Evolutionary conservation across 2,113 vertebrate species (phyloP).

Genomic region (Pipa parva): DNA sequence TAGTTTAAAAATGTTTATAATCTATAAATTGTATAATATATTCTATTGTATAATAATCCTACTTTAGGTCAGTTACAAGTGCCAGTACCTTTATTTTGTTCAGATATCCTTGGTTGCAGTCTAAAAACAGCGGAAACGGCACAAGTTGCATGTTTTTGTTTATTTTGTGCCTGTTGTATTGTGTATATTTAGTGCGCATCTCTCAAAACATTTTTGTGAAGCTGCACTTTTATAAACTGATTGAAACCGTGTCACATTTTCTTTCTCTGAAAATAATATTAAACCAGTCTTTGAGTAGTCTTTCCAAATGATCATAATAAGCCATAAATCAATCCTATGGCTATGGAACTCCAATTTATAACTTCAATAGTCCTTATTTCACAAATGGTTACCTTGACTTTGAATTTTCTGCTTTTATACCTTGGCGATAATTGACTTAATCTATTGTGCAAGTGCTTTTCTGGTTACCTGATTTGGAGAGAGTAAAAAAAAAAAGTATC

Average conservation of each 20-base stretch:
- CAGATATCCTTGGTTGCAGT: too few species aligned
- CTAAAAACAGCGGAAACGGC: too few species aligned
- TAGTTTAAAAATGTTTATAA: too few species aligned
- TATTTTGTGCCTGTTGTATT: too few species aligned
- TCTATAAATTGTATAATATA: too few species aligned
- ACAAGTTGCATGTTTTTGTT: too few species aligned
- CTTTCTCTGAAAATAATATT: not conserved
- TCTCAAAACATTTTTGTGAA: too few species aligned
- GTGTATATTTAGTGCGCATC: too few species aligned
- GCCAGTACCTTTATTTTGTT: too few species aligned
- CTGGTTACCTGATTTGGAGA: not conserved
- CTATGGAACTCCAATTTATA: not conserved
- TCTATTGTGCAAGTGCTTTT: not conserved
- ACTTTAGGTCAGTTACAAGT: too few species aligned
- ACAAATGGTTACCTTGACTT: not conserved
- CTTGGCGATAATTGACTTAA: not conserved
- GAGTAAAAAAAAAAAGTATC: not conserved
- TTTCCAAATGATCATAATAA: not conserved
- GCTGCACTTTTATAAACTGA: not conserved
- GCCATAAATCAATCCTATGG: not conserved
- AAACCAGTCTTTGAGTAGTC: not conserved
- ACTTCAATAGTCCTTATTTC: not conserved
- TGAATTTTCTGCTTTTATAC: not conserved
- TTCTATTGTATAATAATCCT: too few species aligned
- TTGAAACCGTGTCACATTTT: not conserved